phyloP scores from a whole-genome alignment of 2,888 invertebrate genomes.

The Amiota minor region DNA sequence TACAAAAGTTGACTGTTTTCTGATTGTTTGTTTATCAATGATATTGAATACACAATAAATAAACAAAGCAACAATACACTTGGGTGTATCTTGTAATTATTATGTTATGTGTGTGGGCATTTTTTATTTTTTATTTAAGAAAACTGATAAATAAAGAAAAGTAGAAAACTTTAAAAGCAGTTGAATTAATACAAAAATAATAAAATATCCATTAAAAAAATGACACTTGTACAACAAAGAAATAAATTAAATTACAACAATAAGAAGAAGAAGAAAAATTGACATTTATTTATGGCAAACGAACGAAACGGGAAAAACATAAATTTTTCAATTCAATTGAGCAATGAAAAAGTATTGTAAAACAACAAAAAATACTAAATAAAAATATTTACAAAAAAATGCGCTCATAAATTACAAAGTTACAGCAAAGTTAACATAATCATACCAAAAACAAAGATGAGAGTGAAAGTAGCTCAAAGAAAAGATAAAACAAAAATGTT shows the following conservation, averaged over 20 bases:
- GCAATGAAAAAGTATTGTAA: neutral
- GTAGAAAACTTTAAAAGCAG: too few species aligned
- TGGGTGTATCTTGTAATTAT: too few species aligned
- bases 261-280: neutral
- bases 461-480: too few species aligned
- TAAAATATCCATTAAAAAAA: neutral
- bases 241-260: neutral
- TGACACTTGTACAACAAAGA: neutral
- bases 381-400: neutral
- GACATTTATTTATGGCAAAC: neutral
- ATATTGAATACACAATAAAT: too few species aligned
- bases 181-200: neutral
- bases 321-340: constrained; percentile 3
- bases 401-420: neutral
- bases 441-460: too few species aligned
- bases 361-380: neutral
- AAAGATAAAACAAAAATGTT: neutral
- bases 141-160: too few species aligned
- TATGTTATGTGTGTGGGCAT: too few species aligned
- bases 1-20: too few species aligned
- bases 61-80: too few species aligned
- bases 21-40: too few species aligned
- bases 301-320: neutral
- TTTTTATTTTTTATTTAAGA: too few species aligned
- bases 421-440: neutral